Base-by-base conservation (phyloP, 2,797 vertebrate species). In the Acridotheres tristis region DNA sequence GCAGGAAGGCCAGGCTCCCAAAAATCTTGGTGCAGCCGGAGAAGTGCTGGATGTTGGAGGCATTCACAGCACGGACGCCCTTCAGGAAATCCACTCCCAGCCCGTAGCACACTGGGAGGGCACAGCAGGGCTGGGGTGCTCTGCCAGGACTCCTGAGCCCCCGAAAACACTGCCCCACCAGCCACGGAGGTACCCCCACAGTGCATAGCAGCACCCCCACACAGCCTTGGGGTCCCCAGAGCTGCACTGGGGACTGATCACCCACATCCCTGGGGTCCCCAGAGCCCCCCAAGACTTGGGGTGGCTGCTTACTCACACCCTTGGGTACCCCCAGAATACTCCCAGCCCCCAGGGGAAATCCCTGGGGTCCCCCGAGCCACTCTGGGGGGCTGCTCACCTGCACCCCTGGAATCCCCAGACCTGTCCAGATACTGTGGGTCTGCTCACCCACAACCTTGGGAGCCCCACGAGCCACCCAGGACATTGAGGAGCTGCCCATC, bases 11-110 rank as follows among this genome's bases (percentile, higher is more conserved):
- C 96, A 99, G 93, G 91, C 98, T 99, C 69, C 99, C 99, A 3
- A 99, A 99, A 93, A 99, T 98, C 97, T 99, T 99, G 94, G 97
- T 98, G 96, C 99, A 99, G 85, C 98, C 97, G 0, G 94, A 79
- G 75, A 99, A 99, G 91, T 98, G 97, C 57, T 97, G 98, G 94
- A 99, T 98, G 77, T 99, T 99, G 85, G 98, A 96, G 9, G 98
- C 96, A 4, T 98, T 98, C 78, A 99, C 98, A 0, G 98, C 98
- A 9, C 97, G 98, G 21, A 97, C 94, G 0, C 97, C 98, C 89
- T 98, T 98, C 62, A 98, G 98, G 88, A 97, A 98, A 82, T 98
- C 99, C 98, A 98, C 98, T 21, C 99, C 99, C 92, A 99, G 96
- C n/a, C 99, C 99, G 1, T 99, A 98, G 96, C 99, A 99, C 91